Percentiles rank a stretch among this genome's conserved stretches.
Conservation (phyloP, 2,888 invertebrate species). For the Belgica antarctica region DNA sequence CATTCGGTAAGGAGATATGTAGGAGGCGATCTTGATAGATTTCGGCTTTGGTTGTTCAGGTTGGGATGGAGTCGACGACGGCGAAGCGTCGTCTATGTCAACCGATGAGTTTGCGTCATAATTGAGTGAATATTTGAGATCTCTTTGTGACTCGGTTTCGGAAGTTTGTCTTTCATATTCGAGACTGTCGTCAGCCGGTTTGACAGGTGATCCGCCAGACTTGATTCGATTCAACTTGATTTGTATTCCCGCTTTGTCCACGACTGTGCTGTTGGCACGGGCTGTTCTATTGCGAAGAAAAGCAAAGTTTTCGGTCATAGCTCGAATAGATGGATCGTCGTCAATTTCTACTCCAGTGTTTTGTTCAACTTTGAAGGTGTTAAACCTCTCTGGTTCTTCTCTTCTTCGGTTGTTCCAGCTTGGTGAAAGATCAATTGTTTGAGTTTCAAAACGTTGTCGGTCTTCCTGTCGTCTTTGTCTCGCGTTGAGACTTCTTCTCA, state of each 20-base stretch:
- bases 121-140: conserved; percentile 48
- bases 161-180: conserved; percentile 63
- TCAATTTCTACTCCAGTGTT: conserved; percentile 45
- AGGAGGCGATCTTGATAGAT: conserved; percentile 57
- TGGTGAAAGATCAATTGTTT: conserved; percentile 50
- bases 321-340: conserved; percentile 50
- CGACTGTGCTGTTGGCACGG: conserved; percentile 44
- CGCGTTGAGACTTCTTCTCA: conserved; percentile 52
- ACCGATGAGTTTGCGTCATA: conserved; percentile 50
- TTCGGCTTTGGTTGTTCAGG: conserved; percentile 49
- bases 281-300: conserved; percentile 18
- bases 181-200: conserved; percentile 54
- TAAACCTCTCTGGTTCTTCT: conserved; percentile 70
- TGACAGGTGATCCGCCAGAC: conserved; percentile 50
- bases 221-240: conserved; percentile 29
- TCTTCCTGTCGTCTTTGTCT: conserved; percentile 67
- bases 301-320: conserved; percentile 48
- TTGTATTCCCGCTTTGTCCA: conserved; percentile 51
- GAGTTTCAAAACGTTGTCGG: conserved; percentile 69
- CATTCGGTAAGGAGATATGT: conserved; percentile 62
- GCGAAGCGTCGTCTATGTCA: background rate
- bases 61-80: conserved; percentile 44
- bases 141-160: conserved; percentile 57
- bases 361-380: conserved; percentile 64
- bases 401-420: conserved; percentile 28